Evolutionary conservation across 2,113 vertebrate species (phyloP).

Genomic region (Chionodraco myersi): DNA sequence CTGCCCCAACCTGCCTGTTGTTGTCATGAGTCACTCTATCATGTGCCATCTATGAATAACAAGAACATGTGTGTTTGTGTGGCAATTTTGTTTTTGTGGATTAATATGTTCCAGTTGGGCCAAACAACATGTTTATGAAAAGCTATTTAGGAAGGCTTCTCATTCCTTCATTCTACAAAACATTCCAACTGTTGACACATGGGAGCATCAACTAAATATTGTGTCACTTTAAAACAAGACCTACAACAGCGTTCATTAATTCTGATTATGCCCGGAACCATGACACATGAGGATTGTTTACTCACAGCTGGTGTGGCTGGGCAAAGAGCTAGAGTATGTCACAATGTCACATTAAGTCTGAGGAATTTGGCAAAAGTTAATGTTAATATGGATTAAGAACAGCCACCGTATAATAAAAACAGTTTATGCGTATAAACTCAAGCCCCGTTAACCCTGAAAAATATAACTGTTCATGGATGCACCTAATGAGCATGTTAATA

Average conservation of each 20-base stretch:
- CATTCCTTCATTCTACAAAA: not conserved
- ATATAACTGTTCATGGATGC: not conserved
- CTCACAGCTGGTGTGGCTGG: not conserved
- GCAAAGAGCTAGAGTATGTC: not conserved
- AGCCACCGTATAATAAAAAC: not conserved
- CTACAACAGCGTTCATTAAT: not conserved
- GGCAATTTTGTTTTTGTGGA: not conserved
- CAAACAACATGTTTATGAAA: not conserved
- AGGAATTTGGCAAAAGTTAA: not conserved
- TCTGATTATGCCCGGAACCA: not conserved
- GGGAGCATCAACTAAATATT: not conserved
- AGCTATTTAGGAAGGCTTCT: not conserved
- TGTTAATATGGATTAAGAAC: not conserved
- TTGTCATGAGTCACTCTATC: conserved; percentile 40
- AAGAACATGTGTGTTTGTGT: not conserved
- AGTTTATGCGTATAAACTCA: not conserved
- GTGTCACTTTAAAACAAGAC: not conserved
- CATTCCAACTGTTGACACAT: not conserved
- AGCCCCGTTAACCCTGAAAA: not conserved
- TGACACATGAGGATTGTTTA: not conserved
- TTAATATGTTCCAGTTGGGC: not conserved
- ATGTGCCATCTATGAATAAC: not conserved
- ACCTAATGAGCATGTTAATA: not conserved
- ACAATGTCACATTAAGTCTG: not conserved
- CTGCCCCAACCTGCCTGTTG: conserved; percentile 22